Evolutionary conservation across 30 jellyfish, hydroid and myxozoan genomes (phyloP).

Genomic region (Aurelia sp.): DNA sequence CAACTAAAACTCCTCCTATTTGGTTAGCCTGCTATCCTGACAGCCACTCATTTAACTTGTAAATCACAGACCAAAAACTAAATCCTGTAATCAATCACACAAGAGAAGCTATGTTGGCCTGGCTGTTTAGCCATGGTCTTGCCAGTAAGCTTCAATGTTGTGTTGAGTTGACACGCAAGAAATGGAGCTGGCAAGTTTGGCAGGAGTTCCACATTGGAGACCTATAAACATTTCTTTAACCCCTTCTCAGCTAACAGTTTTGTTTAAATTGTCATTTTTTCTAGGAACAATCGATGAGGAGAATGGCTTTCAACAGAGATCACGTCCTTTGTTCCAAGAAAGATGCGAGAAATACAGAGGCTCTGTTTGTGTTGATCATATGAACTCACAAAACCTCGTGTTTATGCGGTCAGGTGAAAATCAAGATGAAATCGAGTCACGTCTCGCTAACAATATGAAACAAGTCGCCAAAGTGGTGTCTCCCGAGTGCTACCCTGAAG

Average conservation of each 20-base stretch:
- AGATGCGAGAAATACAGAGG: slow-evolving; percentile 66
- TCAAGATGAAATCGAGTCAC: slow-evolving; percentile 53
- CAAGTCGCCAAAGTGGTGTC: slow-evolving; percentile 22
- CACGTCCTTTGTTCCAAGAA: slow-evolving; percentile 17
- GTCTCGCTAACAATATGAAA: slow-evolving; percentile 20
- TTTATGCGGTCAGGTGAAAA: slow-evolving; percentile 50
- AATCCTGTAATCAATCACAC: too few relatives aligned
- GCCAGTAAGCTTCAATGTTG: too few relatives aligned
- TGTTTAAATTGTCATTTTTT: slow-evolving; percentile 1
- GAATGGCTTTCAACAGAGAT: slow-evolving; percentile 55
- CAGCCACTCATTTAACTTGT: slow-evolving; percentile 4
- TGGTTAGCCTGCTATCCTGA: slow-evolving; percentile 39
- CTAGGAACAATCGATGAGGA: slow-evolving; percentile 22
- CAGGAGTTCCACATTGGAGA: too few relatives aligned
- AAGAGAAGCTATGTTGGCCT: too few relatives aligned
- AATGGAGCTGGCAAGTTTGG: too few relatives aligned
- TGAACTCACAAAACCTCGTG: slow-evolving; percentile 33
- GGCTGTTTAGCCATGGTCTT: too few relatives aligned
- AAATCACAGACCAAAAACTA: slow-evolving; percentile 3
- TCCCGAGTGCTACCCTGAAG: slow-evolving; percentile 61
- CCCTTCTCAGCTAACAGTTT: background rate
- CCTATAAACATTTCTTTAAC: too few relatives aligned
- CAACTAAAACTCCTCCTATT: slow-evolving; percentile 22
- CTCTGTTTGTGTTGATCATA: slow-evolving; percentile 44
- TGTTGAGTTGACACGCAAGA: too few relatives aligned